Percentiles rank a stretch among this genome's conserved stretches.
Conservation (phyloP, 2,113 vertebrate species). For the Butastur rufipennis region DNA sequence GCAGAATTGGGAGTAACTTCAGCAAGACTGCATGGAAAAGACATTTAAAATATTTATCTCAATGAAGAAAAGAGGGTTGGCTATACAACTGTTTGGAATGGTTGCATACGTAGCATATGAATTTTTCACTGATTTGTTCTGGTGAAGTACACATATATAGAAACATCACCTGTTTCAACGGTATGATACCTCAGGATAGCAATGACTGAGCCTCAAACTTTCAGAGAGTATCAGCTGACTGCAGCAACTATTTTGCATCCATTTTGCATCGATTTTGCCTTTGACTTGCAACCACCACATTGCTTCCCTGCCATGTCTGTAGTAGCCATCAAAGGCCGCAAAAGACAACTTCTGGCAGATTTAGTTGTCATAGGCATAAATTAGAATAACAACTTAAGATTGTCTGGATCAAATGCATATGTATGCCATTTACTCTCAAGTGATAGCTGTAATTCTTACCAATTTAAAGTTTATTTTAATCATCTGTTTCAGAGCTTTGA, state of each 20-base stretch:
- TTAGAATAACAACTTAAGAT: neutral
- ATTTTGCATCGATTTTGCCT: neutral
- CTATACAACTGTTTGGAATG: neutral
- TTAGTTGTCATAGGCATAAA: neutral
- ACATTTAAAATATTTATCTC: neutral
- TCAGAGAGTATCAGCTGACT: neutral
- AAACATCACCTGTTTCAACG: neutral
- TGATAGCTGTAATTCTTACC: constrained; percentile 76
- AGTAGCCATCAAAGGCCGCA: neutral
- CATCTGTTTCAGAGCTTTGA: constrained; percentile 99
- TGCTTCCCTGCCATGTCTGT: neutral
- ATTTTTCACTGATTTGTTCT: neutral
- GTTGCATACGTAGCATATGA: neutral
- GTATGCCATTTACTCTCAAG: neutral
- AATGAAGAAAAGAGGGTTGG: neutral
- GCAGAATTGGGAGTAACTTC: neutral
- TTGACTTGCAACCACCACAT: neutral
- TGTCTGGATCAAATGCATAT: neutral
- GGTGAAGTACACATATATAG: neutral
- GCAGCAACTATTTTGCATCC: neutral
- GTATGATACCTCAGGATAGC: neutral
- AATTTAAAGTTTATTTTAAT: constrained; percentile 99
- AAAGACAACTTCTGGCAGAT: neutral
- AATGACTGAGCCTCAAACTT: neutral
- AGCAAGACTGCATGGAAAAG: neutral